Conservation (phyloP, 2,113 vertebrate genomes). For the Ptychochromis oligacanthus region DNA sequence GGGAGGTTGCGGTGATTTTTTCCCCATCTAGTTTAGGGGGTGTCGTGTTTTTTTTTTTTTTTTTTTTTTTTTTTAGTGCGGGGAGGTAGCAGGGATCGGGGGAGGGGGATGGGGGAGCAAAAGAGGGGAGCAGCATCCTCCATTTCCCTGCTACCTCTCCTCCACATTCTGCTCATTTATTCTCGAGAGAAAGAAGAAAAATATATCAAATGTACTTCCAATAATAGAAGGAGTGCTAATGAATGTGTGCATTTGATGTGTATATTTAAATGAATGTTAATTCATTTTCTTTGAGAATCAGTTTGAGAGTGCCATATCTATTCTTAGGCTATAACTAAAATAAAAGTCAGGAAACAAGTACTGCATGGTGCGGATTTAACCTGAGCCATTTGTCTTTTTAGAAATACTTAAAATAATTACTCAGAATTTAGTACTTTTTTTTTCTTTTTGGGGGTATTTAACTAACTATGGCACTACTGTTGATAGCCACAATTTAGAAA, state of each 20-base stretch:
- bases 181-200: background rate
- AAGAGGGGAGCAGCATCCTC: slow-evolving; percentile 57
- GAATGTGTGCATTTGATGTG: background rate
- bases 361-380: background rate
- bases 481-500: no score
- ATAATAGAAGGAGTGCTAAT: background rate
- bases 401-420: background rate
- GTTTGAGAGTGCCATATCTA: background rate
- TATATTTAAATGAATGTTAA: background rate
- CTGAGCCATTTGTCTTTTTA: background rate
- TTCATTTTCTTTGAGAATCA: background rate
- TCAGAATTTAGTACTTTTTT: background rate
- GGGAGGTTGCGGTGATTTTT: no score
- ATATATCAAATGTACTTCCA: background rate
- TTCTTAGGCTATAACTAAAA: background rate
- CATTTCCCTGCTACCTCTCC: slow-evolving; percentile 48
- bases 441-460: background rate
- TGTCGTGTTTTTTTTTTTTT: slow-evolving; percentile 44
- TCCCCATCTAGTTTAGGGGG: no score
- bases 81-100: slow-evolving; percentile 35
- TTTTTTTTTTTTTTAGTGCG: slow-evolving; percentile 16
- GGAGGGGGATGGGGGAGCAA: slow-evolving; percentile 43
- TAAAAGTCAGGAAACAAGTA: background rate
- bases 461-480: no score
- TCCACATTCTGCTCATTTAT: slow-evolving; percentile 10